phyloP scores from a whole-genome alignment of 2,113 vertebrate species.

The Columbina picui region DNA sequence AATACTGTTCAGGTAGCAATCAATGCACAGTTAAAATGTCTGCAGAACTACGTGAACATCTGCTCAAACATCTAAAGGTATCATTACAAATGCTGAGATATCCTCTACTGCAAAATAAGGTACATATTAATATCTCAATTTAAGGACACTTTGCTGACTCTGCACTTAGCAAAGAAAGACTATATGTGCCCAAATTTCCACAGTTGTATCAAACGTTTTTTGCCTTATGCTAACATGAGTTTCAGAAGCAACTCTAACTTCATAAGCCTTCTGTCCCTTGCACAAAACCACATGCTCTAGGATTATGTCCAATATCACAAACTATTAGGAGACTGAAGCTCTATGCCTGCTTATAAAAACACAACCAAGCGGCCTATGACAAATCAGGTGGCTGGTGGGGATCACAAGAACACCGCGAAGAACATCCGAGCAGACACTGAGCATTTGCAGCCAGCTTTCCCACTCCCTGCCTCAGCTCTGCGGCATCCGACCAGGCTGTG shows the following conservation, averaged over 20 bases:
- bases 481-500: neutral
- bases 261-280: neutral
- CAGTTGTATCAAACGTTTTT: neutral
- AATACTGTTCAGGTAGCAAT: neutral
- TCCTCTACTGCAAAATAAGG: neutral
- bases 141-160: neutral
- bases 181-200: neutral
- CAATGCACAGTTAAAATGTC: neutral
- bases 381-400: neutral
- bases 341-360: neutral
- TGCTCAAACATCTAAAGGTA: neutral
- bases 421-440: neutral
- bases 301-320: neutral
- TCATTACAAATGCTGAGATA: neutral
- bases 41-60: fast-evolving
- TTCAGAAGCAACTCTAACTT: neutral
- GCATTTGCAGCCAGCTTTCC: neutral
- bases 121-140: neutral
- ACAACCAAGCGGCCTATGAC: neutral
- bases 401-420: neutral
- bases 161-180: neutral
- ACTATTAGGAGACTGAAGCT: neutral
- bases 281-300: neutral
- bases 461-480: neutral
- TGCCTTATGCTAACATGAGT: neutral